Conservation (phyloP, 2,888 invertebrate genomes). For the Rapana venosa region DNA sequence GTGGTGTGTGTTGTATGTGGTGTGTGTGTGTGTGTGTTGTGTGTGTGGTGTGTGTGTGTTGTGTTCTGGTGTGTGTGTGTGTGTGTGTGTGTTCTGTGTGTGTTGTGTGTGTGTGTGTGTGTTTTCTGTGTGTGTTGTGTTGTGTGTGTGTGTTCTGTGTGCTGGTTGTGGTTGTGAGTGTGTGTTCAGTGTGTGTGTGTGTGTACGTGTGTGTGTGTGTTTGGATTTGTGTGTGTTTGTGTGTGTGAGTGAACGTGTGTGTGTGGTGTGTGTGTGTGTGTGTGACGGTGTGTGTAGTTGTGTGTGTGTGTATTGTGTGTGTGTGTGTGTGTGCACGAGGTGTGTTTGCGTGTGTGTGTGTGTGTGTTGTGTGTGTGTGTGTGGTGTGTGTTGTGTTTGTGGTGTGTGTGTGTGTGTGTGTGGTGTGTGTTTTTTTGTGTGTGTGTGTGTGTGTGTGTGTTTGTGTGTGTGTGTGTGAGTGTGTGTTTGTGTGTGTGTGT, state of each 20-base stretch:
- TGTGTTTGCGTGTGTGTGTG: not conserved
- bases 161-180: not conserved
- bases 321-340: not conserved
- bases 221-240: not conserved
- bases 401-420: not conserved
- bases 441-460: not conserved
- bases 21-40: not conserved
- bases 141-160: not conserved
- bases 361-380: not conserved
- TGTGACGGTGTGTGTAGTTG: not conserved
- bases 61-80: not conserved
- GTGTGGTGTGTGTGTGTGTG: not conserved
- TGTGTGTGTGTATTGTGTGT: not conserved
- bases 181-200: not conserved
- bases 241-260: not conserved
- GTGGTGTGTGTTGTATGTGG: not conserved
- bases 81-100: not conserved
- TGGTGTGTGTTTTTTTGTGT: not conserved
- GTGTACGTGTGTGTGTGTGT: not conserved
- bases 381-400: too few relatives aligned
- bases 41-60: not conserved
- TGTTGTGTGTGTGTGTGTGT: not conserved
- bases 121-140: not conserved
- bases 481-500: slow-evolving; percentile 4
- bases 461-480: not conserved